Evolutionary conservation across 2,888 invertebrate species (phyloP).

Genomic region (Malachius bipustulatus): DNA sequence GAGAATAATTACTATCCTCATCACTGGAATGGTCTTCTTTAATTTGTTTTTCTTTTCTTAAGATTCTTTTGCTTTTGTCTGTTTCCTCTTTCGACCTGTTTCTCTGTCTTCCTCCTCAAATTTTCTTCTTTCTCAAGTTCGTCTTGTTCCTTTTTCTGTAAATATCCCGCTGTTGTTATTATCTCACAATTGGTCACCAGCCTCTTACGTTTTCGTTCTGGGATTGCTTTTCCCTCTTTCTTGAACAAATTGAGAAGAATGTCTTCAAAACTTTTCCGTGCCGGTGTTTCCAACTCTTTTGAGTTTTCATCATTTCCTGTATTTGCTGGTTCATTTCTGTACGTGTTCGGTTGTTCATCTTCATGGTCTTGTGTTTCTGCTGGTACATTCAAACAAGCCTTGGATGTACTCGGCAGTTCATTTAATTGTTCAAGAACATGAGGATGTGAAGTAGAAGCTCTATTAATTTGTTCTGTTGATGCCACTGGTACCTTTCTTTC

Average conservation of each 20-base stretch:
- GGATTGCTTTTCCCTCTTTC: conserved; percentile 8
- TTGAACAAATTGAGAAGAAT: conserved; percentile 8
- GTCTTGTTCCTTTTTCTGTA: conserved; percentile 8
- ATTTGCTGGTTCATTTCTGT: conserved; percentile 8
- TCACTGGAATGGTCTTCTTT: conserved; percentile 6
- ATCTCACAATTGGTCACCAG: conserved; percentile 10
- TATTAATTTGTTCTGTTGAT: too few species aligned
- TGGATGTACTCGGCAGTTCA: too few species aligned
- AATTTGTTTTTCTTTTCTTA: conserved; percentile 4
- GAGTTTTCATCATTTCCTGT: conserved; percentile 8
- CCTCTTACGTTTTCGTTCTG: conserved; percentile 9
- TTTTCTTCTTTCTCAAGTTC: conserved; percentile 4
- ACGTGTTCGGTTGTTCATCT: conserved; percentile 7
- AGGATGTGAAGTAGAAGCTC: conserved; percentile 3
- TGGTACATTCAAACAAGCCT: too few species aligned
- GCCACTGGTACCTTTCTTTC: too few species aligned
- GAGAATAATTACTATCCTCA: conserved; percentile 7
- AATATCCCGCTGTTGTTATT: conserved; percentile 10
- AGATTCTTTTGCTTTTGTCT: conserved; percentile 4
- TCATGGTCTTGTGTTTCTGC: conserved; percentile 8
- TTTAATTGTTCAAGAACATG: too few species aligned
- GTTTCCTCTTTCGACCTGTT: conserved; percentile 4
- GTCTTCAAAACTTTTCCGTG: conserved; percentile 10
- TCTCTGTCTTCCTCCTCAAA: conserved; percentile 1
- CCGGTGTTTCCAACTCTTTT: conserved; percentile 8